Base-by-base conservation (phyloP, 2,888 invertebrate genomes). In the Rugalucina vietnamica region DNA sequence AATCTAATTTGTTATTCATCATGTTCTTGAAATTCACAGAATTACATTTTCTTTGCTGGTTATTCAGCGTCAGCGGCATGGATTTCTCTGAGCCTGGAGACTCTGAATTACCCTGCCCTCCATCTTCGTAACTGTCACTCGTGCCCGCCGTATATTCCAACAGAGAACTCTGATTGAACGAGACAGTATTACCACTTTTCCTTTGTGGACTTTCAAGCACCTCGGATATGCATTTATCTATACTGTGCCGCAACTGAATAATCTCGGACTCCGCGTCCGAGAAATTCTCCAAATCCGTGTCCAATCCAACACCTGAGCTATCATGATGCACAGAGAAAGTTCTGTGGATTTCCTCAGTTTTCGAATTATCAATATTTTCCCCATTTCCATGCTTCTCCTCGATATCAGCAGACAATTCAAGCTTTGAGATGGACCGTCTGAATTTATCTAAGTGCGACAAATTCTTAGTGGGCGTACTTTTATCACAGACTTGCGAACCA, bases 281-380 rank as follows among this genome's bases (percentile, higher is more conserved):
- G 24, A 74, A 74, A 50, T 84, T 79, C n/a, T 79, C 85, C 71
- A 81, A 84, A 14, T 87, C 87, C 57, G 79, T 80, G 71, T 87
- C 87, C 12, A 65, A 65, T 18, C 65, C 87, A 34, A 87, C 84
- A 0, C 87, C 87, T 1, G 87, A 87, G 70, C 87, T 87, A 60
- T 87, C 34, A 65, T 34, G 34, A 5, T 60, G 60, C 10, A 43
- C 43, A 43, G 18, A 8, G 18, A 12, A 8, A 43, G 18, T 43
- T 43, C 18, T 43, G 10, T 43, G 8, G 18, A 43, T 18, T 12
- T 43, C 18, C 43, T 43, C 43, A 43, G 43, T 43, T 43, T 43
- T 18, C 8, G 10, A 43, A 18, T 18, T 43, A 43, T 43, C 18
- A 43, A 43, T 18, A 18, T 18, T 43, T 43, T 43, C 43, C 8